Conservation (phyloP, 1,140 invertebrate species). For the Wasmannia auropunctata region DNA sequence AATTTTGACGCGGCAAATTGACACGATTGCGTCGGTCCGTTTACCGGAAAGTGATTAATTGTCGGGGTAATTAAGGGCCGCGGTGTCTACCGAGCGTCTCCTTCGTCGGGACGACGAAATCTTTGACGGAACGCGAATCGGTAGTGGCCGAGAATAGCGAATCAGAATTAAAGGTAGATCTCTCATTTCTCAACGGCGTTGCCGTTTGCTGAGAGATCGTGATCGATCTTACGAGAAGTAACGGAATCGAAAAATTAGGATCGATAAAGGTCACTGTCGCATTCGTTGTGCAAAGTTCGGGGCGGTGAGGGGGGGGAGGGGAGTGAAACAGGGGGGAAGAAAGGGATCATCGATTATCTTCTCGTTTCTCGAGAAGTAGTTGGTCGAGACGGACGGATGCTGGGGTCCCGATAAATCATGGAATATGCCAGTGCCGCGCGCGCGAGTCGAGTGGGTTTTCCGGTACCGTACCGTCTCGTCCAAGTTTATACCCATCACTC, state of each 20-base stretch:
- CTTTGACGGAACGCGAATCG: neutral
- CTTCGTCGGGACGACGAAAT: constrained; percentile 14
- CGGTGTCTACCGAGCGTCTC: constrained; percentile 17
- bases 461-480: constrained; percentile 27
- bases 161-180: neutral
- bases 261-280: neutral
- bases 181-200: neutral
- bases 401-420: constrained; percentile 39
- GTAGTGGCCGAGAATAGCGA: neutral
- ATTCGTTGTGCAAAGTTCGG: neutral
- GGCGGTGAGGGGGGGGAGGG: too few species aligned
- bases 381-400: constrained; percentile 1
- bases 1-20: constrained; percentile 53
- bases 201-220: neutral
- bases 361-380: constrained; percentile 20
- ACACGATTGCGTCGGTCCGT: constrained; percentile 48
- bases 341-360: constrained; percentile 24
- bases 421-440: constrained; percentile 26
- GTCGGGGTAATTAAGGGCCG: constrained; percentile 48
- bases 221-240: neutral
- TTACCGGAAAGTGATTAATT: constrained; percentile 55
- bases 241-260: neutral
- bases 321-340: too few species aligned
- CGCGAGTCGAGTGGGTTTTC: constrained; percentile 36
- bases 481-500: constrained; percentile 73